Percentiles rank a stretch among this genome's conserved stretches.
These are phyloP conservation scores for Theocolax elegans DNA, from an alignment of 1,140 invertebrate genomes.

Conservation along the genomic window DNA sequence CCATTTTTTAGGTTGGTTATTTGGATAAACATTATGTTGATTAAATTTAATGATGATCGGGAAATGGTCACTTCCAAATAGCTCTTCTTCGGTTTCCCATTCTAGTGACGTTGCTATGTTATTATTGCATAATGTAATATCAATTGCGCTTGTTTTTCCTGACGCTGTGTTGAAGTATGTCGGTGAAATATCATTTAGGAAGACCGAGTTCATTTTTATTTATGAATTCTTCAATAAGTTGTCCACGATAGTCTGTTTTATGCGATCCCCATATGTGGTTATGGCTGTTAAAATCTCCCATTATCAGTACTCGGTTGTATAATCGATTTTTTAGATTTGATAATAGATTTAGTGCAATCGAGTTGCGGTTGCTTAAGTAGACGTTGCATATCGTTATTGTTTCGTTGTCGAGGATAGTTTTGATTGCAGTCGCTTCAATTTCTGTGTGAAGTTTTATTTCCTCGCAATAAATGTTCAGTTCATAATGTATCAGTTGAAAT, in stretches of 20 bases:
- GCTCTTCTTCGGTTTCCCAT: too few relatives aligned
- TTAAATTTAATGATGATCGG: slow-evolving; percentile 47
- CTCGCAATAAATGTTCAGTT: too few relatives aligned
- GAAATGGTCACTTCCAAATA: slow-evolving; percentile 54
- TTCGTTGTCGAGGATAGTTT: too few relatives aligned
- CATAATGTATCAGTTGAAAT: too few relatives aligned
- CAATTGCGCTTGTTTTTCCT: too few relatives aligned
- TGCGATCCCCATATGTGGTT: slow-evolving; percentile 51
- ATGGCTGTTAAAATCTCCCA: slow-evolving; percentile 56
- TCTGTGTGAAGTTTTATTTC: slow-evolving; percentile 43
- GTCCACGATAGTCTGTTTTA: slow-evolving; percentile 50
- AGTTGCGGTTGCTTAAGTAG: too few relatives aligned
- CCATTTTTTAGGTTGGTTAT: not conserved
- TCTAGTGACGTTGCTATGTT: slow-evolving; percentile 44
- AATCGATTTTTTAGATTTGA: slow-evolving; percentile 38
- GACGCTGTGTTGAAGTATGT: too few relatives aligned
- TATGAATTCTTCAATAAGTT: slow-evolving; percentile 46
- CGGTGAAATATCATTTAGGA: too few relatives aligned
- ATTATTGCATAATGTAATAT: slow-evolving; percentile 40
- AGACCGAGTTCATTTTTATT: too few relatives aligned
- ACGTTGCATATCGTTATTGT: too few relatives aligned
- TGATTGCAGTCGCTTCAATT: slow-evolving; percentile 47
- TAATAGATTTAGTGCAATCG: too few relatives aligned
- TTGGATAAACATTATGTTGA: not conserved
- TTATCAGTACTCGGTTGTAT: slow-evolving; percentile 50